A percentile compares a stretch with the other conserved stretches of the same genome.
phyloP scores from a whole-genome alignment of 2,888 invertebrate genomes.

The Acleris laterana region DNA sequence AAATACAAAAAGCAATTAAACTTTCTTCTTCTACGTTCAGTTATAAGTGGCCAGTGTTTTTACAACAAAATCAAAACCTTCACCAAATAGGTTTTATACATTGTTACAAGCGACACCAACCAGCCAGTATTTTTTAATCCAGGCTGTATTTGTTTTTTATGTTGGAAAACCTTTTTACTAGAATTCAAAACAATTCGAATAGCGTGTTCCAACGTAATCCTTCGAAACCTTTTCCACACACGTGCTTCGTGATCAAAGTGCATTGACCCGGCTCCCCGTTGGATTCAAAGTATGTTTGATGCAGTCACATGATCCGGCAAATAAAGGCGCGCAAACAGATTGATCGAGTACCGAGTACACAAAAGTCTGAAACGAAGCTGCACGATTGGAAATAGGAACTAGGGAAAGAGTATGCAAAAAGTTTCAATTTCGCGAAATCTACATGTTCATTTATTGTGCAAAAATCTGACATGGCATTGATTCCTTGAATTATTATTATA shows the following conservation, averaged over 20 bases:
- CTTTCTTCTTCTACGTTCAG: constrained; percentile 7
- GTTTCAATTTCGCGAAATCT: no score
- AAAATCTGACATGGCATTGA: no score
- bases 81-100: constrained; percentile 8
- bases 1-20: constrained; percentile 17
- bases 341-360: constrained; percentile 28
- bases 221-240: constrained; percentile 11
- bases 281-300: constrained; percentile 29
- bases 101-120: not conserved
- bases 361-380: constrained; percentile 7
- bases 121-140: not conserved
- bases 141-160: not conserved
- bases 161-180: not conserved
- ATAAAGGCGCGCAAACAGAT: constrained; percentile 32
- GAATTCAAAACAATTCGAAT: constrained; percentile 7
- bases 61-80: constrained; percentile 2
- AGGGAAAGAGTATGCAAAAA: not conserved
- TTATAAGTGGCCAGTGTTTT: constrained; percentile 27
- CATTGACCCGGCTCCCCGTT: constrained; percentile 25
- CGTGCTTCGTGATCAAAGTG: constrained; percentile 25
- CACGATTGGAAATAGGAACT: not conserved
- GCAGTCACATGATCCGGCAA: constrained; percentile 33
- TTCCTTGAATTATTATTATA: no score
- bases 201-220: constrained; percentile 28
- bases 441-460: no score